Evolutionary conservation across 2,797 vertebrate genomes (phyloP).

Genomic region (Pipistrellus kuhlii): DNA sequence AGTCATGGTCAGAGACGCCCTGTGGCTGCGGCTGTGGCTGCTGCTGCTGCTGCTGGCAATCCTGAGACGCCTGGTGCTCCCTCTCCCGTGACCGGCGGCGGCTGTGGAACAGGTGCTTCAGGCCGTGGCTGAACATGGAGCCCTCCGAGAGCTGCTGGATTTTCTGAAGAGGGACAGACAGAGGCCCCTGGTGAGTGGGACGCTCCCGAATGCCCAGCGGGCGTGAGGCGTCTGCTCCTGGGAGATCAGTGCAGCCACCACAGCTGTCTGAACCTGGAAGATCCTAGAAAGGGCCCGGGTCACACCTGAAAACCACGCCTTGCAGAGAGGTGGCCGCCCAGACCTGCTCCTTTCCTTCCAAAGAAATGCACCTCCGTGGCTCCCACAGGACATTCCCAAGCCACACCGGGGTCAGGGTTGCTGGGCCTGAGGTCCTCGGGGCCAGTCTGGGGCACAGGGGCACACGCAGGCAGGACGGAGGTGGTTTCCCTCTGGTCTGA

Average conservation of each 20-base stretch:
- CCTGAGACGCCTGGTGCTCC: conserved; percentile 87
- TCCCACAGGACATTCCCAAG: neutral
- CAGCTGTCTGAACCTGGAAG: neutral
- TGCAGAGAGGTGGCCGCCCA: neutral
- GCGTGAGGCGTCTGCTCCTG: neutral
- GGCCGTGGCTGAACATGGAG: conserved; percentile 92
- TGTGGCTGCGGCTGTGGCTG: conserved; percentile 64
- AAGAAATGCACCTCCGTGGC: neutral
- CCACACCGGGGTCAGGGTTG: neutral
- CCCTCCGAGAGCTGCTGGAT: conserved; percentile 92
- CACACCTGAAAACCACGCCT: neutral
- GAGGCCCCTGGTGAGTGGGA: conserved; percentile 31
- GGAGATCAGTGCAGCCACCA: neutral
- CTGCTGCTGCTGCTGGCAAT: conserved; percentile 76
- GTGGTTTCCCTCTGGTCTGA: neutral
- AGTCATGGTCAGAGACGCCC: conserved; percentile 89
- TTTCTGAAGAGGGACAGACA: conserved; percentile 85
- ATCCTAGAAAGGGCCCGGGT: neutral
- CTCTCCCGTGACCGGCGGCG: conserved; percentile 90
- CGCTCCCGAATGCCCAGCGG: neutral
- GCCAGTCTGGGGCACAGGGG: neutral
- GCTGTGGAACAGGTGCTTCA: conserved; percentile 93
- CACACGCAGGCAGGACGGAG: neutral
- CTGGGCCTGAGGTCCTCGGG: neutral
- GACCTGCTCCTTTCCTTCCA: neutral